These are phyloP conservation scores for Apotomis capreana DNA, from an alignment of 2,888 invertebrate genomes.

Conservation along the genomic window DNA sequence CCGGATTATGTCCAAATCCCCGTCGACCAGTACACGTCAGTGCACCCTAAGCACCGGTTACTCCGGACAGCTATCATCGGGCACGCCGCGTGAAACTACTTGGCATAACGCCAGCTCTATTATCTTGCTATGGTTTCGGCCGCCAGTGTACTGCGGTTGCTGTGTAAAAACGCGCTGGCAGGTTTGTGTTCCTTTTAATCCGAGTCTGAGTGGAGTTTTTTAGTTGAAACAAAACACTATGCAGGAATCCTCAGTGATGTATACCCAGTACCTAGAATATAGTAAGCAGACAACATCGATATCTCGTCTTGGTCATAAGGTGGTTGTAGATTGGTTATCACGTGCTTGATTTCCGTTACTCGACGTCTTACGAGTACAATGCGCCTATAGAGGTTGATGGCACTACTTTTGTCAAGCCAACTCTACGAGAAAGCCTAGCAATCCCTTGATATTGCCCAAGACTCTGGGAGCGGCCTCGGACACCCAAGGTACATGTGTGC, in stretches of 20 bases:
- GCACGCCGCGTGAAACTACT: slow-evolving; percentile 62
- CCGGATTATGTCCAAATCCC: slow-evolving; percentile 8
- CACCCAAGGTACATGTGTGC: no score
- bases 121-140: slow-evolving; percentile 52
- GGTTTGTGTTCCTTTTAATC: slow-evolving; percentile 22
- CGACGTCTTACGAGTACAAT: no score
- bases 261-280: no score
- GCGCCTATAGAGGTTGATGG: no score
- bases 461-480: no score
- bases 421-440: no score
- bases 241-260: neutral
- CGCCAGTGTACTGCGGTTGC: slow-evolving; percentile 32
- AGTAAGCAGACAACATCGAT: no score
- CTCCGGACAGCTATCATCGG: slow-evolving; percentile 56
- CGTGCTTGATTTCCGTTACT: no score
- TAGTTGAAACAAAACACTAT: neutral
- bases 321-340: no score
- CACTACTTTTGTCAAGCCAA: no score
- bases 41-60: slow-evolving; percentile 52
- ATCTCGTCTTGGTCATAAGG: no score
- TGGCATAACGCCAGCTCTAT: slow-evolving; percentile 72
- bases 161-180: slow-evolving; percentile 27
- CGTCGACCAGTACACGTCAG: slow-evolving; percentile 22
- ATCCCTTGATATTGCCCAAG: no score
- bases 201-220: slow-evolving; percentile 4